A percentile compares a stretch with the other conserved stretches of the same genome.
phyloP scores from a whole-genome alignment of 2,113 vertebrate genomes.

The Ia io region DNA sequence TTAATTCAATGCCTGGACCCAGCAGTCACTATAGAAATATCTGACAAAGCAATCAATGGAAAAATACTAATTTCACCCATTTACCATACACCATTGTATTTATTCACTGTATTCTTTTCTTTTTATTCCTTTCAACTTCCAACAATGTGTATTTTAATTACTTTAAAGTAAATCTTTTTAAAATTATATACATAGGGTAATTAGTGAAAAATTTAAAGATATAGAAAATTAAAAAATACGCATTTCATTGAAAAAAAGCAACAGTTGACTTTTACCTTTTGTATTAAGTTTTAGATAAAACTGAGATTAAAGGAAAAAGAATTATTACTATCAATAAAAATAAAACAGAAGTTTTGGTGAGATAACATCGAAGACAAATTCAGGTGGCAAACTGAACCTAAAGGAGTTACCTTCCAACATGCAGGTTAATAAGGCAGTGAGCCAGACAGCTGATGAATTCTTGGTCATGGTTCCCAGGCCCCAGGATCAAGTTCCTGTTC shows the following conservation, averaged over 20 bases:
- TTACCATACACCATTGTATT: neutral
- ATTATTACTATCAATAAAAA: neutral
- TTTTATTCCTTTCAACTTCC: neutral
- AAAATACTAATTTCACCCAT: neutral
- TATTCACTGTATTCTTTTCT: neutral
- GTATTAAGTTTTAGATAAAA: constrained; percentile 5
- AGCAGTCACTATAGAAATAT: neutral
- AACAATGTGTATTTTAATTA: neutral
- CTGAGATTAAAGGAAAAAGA: neutral
- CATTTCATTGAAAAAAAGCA: neutral
- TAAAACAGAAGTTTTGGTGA: neutral
- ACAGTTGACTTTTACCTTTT: neutral
- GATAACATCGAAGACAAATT: neutral
- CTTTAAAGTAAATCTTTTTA: neutral
- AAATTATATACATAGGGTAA: neutral
- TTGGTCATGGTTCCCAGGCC: constrained; percentile 97
- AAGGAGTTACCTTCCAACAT: constrained; percentile 90
- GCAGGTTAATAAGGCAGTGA: constrained; percentile 96
- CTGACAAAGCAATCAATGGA: neutral
- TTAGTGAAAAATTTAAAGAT: neutral
- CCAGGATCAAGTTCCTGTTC: constrained; percentile 96
- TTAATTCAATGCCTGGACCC: neutral
- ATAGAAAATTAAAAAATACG: neutral
- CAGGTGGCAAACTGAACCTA: neutral
- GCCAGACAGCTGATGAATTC: constrained; percentile 98